These are phyloP conservation scores for Pseudochromis fuscus DNA, from an alignment of 2,797 vertebrate species.

Conservation along the genomic window DNA sequence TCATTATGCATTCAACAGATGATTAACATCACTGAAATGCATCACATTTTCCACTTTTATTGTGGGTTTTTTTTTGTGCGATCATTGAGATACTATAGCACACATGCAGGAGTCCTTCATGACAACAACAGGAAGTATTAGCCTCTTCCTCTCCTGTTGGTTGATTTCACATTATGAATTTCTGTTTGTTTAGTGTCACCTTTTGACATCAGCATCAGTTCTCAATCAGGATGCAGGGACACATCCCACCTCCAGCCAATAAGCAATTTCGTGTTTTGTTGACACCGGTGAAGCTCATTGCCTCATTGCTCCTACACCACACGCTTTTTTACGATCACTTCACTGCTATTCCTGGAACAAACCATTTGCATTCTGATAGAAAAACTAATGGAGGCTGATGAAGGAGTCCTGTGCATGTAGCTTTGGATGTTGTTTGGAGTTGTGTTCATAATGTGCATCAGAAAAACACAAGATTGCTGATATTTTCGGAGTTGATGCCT, in stretches of 20 bases:
- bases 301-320: neutral
- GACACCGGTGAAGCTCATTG: slow-evolving; percentile 15
- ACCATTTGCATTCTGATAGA: slow-evolving; percentile 28
- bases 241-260: neutral
- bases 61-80: slow-evolving; percentile 29
- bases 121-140: neutral
- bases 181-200: neutral
- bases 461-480: no score
- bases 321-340: slow-evolving; percentile 30
- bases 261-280: slow-evolving; percentile 16
- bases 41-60: slow-evolving; percentile 44
- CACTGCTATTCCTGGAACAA: slow-evolving; percentile 4
- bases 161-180: neutral
- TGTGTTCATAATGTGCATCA: no score
- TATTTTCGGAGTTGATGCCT: no score
- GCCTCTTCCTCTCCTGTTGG: neutral
- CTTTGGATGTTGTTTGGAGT: slow-evolving; percentile 16
- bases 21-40: slow-evolving; percentile 77
- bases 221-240: no score
- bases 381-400: slow-evolving; percentile 11
- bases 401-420: neutral
- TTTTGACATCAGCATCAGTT: neutral
- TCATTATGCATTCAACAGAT: slow-evolving; percentile 83
- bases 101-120: neutral
- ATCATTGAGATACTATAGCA: slow-evolving; percentile 20